phyloP scores from a whole-genome alignment of 2,113 vertebrate genomes.

The Aspiorhynchus laticeps region DNA sequence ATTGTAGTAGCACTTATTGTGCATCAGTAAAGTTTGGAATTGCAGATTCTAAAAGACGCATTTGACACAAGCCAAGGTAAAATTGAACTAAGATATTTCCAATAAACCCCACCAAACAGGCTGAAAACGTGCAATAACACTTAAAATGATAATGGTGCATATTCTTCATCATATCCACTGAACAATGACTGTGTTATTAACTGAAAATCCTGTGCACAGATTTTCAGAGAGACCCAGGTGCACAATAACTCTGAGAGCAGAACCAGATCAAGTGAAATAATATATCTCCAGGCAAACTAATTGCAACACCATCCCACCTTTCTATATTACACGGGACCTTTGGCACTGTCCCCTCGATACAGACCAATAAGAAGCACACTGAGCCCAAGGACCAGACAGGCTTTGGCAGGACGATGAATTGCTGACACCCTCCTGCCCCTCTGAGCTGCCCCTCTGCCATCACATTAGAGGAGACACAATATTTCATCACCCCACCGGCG shows the following conservation, averaged over 20 bases:
- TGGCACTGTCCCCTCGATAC: conserved; percentile 23
- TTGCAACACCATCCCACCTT: conserved; percentile 44
- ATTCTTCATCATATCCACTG: neutral
- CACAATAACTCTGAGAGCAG: conserved; percentile 1
- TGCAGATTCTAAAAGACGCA: neutral
- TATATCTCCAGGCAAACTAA: conserved; percentile 37
- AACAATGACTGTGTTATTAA: neutral
- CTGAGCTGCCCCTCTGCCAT: conserved; percentile 65
- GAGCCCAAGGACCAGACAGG: conserved; percentile 22
- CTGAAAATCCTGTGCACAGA: neutral
- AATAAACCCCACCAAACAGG: neutral
- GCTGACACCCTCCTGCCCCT: conserved; percentile 39
- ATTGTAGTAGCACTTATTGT: neutral
- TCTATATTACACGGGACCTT: conserved; percentile 55
- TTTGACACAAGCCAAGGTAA: neutral
- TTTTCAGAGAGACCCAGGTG: conserved; percentile 21
- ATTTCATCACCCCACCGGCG: conserved; percentile 62
- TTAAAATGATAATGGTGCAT: neutral
- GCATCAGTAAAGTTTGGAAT: neutral
- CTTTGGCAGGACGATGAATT: conserved; percentile 53
- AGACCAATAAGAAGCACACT: conserved; percentile 28
- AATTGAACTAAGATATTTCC: neutral
- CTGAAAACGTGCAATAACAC: neutral
- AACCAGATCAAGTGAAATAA: conserved; percentile 11
- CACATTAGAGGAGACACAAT: conserved; percentile 62